phyloP scores from a whole-genome alignment of 2,113 vertebrate species.

The Myiozetetes cayanensis region DNA sequence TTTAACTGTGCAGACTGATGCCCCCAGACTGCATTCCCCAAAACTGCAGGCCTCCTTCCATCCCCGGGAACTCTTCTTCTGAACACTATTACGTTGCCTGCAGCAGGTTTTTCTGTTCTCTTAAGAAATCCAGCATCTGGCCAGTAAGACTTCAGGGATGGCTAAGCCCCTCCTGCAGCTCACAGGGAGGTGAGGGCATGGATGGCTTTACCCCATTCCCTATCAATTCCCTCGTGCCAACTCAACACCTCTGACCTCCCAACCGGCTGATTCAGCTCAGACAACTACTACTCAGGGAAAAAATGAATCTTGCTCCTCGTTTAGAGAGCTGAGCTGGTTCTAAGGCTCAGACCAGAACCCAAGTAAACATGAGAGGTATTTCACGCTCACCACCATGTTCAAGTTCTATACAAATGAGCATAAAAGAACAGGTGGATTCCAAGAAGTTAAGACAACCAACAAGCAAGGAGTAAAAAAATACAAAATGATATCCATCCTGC shows the following conservation, averaged over 20 bases:
- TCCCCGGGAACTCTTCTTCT: neutral
- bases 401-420: neutral
- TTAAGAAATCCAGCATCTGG: neutral
- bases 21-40: neutral
- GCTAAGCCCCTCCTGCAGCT: neutral
- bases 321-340: neutral
- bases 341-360: neutral
- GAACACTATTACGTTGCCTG: neutral
- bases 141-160: neutral
- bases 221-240: neutral
- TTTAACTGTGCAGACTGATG: neutral
- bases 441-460: neutral
- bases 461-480: rapidly evolving
- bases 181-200: neutral
- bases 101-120: neutral
- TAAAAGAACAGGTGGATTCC: neutral
- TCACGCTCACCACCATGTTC: rapidly evolving
- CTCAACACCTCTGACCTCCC: neutral
- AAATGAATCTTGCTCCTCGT: neutral
- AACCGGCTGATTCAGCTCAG: neutral
- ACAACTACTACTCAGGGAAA: neutral
- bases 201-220: neutral
- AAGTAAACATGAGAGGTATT: neutral
- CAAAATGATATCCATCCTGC: neutral
- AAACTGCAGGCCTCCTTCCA: neutral